Evolutionary conservation across 2,113 vertebrate genomes (phyloP).

Genomic region (Pipa parva): DNA sequence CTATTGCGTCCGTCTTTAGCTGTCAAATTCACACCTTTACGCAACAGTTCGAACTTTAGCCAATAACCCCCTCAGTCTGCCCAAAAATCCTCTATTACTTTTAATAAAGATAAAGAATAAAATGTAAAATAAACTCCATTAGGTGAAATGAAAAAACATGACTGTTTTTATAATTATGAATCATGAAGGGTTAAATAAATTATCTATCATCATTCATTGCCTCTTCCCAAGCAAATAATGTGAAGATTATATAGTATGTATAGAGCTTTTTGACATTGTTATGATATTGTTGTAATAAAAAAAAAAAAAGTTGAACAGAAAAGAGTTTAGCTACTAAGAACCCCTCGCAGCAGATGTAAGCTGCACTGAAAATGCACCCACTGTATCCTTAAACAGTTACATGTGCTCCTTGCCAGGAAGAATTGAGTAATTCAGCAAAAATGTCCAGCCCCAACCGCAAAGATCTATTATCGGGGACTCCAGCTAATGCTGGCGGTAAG

Average conservation of each 20-base stretch:
- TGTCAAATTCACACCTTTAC: too few relatives aligned
- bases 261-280: background rate
- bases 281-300: background rate
- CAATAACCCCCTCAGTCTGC: too few relatives aligned
- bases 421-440: constrained; percentile 36
- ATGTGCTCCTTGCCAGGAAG: constrained; percentile 30
- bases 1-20: too few relatives aligned
- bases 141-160: too few relatives aligned
- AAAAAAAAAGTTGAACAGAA: too few relatives aligned
- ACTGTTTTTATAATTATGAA: too few relatives aligned
- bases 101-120: too few relatives aligned
- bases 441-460: constrained; percentile 45
- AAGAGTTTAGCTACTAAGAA: background rate
- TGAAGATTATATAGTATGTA: background rate
- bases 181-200: too few relatives aligned
- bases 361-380: background rate
- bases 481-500: constrained; percentile 59
- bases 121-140: too few relatives aligned
- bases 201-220: too few relatives aligned
- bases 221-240: background rate
- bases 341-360: constrained; percentile 27
- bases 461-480: constrained; percentile 60
- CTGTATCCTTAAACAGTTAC: constrained; percentile 13
- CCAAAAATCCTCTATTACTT: too few relatives aligned
- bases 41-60: too few relatives aligned